Evolutionary conservation across 2,888 invertebrate species (phyloP).

Genomic region (Teleiodes luculella): DNA sequence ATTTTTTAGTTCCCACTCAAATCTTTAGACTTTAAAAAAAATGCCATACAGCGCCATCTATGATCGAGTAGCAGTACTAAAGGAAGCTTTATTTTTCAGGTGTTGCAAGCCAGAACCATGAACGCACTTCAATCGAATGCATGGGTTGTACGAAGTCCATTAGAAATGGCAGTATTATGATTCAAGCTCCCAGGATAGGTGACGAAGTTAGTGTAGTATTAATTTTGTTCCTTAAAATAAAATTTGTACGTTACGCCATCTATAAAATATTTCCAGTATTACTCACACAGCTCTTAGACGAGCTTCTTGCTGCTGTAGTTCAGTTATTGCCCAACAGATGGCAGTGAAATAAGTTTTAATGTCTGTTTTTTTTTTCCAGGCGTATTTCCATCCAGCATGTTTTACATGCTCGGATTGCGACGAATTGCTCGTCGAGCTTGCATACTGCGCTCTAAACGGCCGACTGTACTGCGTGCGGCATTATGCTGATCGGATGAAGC

Average conservation of each 20-base stretch:
- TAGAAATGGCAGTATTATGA: constrained; percentile 88
- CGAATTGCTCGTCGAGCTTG: constrained; percentile 96
- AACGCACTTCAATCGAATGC: constrained; percentile 82
- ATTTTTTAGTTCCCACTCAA: no score
- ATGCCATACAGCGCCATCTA: constrained; percentile 25
- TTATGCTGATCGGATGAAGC: constrained; percentile 97
- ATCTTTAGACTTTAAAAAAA: no score
- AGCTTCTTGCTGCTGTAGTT: constrained; percentile 16
- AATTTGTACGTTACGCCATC: not conserved
- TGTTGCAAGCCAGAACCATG: constrained; percentile 80
- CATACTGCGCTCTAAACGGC: constrained; percentile 95
- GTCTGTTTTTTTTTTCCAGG: constrained; percentile 40
- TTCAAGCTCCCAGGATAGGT: constrained; percentile 90
- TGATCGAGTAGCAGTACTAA: constrained; percentile 18
- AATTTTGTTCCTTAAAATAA: no score
- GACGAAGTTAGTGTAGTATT: no score
- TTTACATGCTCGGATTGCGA: constrained; percentile 93
- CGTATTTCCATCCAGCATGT: constrained; percentile 94
- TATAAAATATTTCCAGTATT: not conserved
- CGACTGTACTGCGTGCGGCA: constrained; percentile 95
- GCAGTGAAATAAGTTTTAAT: constrained; percentile 17
- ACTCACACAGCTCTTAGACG: constrained; percentile 15
- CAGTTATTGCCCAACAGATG: constrained; percentile 37
- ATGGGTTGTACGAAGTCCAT: constrained; percentile 89
- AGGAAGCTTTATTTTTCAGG: constrained; percentile 52